Evolutionary conservation across 2,113 vertebrate species (phyloP), one percentile per base, ranked within the genome.

Genomic region (Daubentonia madagascariensis): DNA sequence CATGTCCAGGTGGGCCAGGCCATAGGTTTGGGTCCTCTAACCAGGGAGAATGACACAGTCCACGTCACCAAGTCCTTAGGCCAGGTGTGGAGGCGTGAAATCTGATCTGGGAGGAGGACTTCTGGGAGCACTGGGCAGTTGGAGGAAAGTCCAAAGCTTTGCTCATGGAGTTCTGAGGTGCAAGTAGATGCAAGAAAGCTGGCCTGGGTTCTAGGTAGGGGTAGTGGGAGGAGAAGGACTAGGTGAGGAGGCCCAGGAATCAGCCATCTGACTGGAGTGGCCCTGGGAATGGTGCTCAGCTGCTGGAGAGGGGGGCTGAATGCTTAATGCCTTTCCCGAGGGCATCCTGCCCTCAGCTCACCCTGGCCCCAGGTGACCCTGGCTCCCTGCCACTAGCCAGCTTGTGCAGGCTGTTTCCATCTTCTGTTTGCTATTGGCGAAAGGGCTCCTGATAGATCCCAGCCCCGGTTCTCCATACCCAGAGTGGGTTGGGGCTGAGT

Each of bases 281-380:
- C 50, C 48, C 70, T 35, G 17, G 50, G 43, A 91, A 40, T 25
- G 59, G n/a, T 35, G 14, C 32, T n/a, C 50, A 48, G 22, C n/a
- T 40, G 3, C 22, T 52, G 18, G 43, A 50, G 67, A 72, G 12
- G 52, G n/a, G 86, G 13, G 73, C 52, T 48, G 67, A 79, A 17
- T 32, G n/a, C 52, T n/a, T 43, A 8, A 16, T 5, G 3, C 8
- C 0, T 37, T 61, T 65, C 78, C 57, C 1, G 0, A 4, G 70
- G 30, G 7, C 30, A 18, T 35, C 4, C 59, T 43, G 75, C 6
- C 37, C 50, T 67, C 0, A 1, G 32, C 13, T 79, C 25, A 11
- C n/a, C 3, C 73, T 16, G 72, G 30, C 20, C 54, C 83, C 0
- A 3, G 22, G 13, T 78, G 3, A 12, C 28, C 40, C 4, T 28